Evolutionary conservation across 2,113 vertebrate species (phyloP).

Genomic region (Laterallus jamaicensis): DNA sequence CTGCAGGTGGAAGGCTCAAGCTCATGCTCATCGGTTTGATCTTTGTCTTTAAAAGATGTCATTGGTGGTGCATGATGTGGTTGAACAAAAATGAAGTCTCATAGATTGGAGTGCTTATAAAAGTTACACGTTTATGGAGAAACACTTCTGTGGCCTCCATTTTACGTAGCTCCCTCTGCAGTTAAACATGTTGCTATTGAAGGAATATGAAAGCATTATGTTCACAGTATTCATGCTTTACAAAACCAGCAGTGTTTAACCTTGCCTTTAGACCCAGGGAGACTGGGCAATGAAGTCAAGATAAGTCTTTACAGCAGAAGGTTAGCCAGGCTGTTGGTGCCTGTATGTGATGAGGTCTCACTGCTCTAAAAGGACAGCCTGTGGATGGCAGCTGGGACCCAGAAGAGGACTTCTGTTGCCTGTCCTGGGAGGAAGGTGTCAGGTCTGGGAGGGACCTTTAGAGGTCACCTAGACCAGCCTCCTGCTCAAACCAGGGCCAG

Average conservation of each 20-base stretch:
- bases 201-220: neutral
- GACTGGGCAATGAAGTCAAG: neutral
- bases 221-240: neutral
- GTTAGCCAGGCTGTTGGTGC: neutral
- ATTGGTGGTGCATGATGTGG: neutral
- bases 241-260: neutral
- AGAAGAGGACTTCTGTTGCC: neutral
- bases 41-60: neutral
- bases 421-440: neutral
- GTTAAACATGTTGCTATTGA: neutral
- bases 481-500: neutral
- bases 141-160: neutral
- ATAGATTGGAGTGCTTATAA: neutral
- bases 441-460: neutral
- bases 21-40: neutral
- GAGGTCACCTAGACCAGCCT: neutral
- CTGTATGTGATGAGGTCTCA: neutral
- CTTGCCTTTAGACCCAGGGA: neutral
- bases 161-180: neutral
- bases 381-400: neutral
- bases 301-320: neutral
- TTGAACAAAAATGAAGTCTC: neutral
- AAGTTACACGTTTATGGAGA: neutral
- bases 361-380: neutral
- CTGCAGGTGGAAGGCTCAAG: neutral